These are phyloP conservation scores for Caenorhabditis sinica DNA, from an alignment of 2,888 invertebrate genomes.

Conservation along the genomic window DNA sequence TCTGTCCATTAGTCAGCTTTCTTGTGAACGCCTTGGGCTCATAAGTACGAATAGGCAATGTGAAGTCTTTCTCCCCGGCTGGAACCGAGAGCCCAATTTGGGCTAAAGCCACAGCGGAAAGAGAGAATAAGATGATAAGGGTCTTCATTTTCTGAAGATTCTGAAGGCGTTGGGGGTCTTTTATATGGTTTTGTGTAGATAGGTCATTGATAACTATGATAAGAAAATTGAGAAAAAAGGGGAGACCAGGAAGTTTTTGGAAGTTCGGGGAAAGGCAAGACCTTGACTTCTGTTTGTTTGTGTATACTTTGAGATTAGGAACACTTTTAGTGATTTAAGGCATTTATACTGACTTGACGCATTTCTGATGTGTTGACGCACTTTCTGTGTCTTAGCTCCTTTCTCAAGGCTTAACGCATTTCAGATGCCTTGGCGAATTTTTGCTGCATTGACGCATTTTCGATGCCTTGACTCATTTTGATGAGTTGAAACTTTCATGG, in stretches of 20 bases:
- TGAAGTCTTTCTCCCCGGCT: not conserved
- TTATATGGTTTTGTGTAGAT: not conserved
- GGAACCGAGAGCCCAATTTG: not conserved
- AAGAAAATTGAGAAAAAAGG: not conserved
- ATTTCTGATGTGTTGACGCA: no score
- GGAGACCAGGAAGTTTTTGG: conserved; percentile 5
- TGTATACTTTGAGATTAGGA: no score
- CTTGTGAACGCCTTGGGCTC: conserved; percentile 17
- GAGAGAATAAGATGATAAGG: not conserved
- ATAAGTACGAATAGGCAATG: not conserved
- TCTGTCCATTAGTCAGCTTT: conserved; percentile 17
- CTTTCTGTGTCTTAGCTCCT: no score
- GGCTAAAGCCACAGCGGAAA: not conserved
- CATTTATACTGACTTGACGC: no score
- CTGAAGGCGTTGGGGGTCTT: not conserved
- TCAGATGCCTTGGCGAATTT: no score
- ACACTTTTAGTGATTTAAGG: no score
- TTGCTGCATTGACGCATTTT: no score
- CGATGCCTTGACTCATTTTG: no score
- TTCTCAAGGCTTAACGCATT: no score
- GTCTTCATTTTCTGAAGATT: conserved; percentile 4
- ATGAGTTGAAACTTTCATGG: no score
- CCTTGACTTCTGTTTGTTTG: not conserved
- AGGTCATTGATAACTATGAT: not conserved
- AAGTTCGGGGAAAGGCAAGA: not conserved